Evolutionary conservation across 2,888 invertebrate species (phyloP).

Genomic region (Cephus sareptanus): DNA sequence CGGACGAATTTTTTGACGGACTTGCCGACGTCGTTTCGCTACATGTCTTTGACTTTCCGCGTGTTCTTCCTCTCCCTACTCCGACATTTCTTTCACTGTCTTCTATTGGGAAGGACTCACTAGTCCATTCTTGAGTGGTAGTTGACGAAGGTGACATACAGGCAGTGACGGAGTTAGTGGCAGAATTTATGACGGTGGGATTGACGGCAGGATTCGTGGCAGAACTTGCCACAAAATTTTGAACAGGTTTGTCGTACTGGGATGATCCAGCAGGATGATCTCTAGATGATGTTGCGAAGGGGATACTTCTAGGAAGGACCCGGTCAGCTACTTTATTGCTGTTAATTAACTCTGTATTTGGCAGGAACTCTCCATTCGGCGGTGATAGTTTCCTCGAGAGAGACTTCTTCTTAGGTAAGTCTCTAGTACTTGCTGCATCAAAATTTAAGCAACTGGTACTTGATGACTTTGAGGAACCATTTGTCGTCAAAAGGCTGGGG

Average conservation of each 20-base stretch:
- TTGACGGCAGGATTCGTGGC: no score
- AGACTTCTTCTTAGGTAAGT: conserved; percentile 16
- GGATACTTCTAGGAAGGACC: not conserved
- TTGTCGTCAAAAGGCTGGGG: conserved; percentile 13
- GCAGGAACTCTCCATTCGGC: conserved; percentile 24
- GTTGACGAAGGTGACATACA: not conserved
- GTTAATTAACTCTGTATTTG: conserved; percentile 10
- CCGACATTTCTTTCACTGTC: not conserved
- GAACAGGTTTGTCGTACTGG: not conserved
- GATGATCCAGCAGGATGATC: not conserved
- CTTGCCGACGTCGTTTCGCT: conserved; percentile 29
- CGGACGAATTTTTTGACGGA: conserved; percentile 22
- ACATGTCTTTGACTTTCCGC: not conserved
- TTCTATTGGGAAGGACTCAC: not conserved
- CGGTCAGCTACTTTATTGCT: conserved; percentile 17
- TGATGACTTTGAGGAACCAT: conserved; percentile 18
- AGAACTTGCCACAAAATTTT: not conserved
- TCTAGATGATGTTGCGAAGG: not conserved
- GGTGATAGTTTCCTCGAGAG: conserved; percentile 23
- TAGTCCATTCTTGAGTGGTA: not conserved
- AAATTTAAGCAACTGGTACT: conserved; percentile 20
- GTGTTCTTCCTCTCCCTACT: not conserved
- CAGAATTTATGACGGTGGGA: not conserved
- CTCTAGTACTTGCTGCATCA: conserved; percentile 21
- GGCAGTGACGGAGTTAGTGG: not conserved